Percentiles rank a stretch among this genome's conserved stretches.
These are phyloP conservation scores for Tethya wilhelma DNA, from an alignment of 37 sponge, comb jelly and placozoan species.

Conservation along the genomic window DNA sequence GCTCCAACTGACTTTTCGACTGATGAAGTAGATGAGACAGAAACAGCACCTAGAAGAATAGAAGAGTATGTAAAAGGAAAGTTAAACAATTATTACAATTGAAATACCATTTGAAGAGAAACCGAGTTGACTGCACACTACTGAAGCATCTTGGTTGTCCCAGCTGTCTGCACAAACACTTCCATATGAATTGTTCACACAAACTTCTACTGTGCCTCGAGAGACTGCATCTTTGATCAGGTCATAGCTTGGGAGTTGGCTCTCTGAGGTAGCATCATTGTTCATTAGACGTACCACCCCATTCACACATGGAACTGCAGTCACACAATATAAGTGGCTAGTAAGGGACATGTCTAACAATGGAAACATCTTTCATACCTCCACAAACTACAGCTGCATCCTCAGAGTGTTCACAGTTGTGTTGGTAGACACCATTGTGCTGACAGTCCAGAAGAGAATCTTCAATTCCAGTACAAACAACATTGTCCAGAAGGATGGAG, in stretches of 20 bases:
- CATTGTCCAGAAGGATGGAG: slow-evolving; percentile 34
- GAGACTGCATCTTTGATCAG: slow-evolving; percentile 38
- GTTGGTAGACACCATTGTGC: background rate
- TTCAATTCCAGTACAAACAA: slow-evolving; percentile 37
- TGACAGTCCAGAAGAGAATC: slow-evolving; percentile 19
- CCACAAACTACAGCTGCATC: slow-evolving; percentile 47
- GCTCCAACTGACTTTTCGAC: background rate
- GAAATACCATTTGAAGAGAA: slow-evolving; percentile 58
- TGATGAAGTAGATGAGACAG: slow-evolving; percentile 5
- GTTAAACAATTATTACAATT: too few relatives aligned
- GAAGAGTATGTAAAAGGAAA: too few relatives aligned
- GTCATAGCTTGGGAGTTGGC: background rate
- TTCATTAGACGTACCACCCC: slow-evolving; percentile 21
- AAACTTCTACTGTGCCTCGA: slow-evolving; percentile 49
- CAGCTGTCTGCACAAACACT: slow-evolving; percentile 25
- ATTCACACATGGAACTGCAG: slow-evolving; percentile 28
- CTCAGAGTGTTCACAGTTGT: slow-evolving; percentile 48
- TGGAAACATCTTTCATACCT: slow-evolving; percentile 17
- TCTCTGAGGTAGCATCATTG: background rate
- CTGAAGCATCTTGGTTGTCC: slow-evolving; percentile 41
- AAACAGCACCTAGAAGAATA: slow-evolving; percentile 15
- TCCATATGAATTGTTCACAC: slow-evolving; percentile 23
- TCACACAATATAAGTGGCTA: background rate
- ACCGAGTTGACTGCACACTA: slow-evolving; percentile 52
- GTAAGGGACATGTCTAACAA: too few relatives aligned